These are phyloP conservation scores for Falco rusticolus DNA, from an alignment of 2,797 vertebrate genomes.

Conservation along the genomic window DNA sequence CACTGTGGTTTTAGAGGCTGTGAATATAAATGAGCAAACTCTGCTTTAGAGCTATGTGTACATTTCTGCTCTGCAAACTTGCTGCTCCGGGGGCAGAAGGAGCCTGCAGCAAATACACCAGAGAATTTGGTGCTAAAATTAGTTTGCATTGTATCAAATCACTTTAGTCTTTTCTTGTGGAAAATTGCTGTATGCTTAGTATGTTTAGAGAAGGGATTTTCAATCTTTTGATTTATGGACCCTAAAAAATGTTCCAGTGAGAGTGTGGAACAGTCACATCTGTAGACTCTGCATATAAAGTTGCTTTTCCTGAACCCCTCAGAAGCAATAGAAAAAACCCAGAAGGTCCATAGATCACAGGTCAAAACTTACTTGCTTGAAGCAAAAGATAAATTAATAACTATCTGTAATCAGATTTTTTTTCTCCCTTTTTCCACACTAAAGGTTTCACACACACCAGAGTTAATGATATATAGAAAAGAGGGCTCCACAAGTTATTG, in stretches of 20 bases:
- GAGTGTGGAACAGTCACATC: neutral
- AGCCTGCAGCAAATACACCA: neutral
- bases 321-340: neutral
- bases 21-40: neutral
- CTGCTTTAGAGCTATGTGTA: neutral
- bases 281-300: neutral
- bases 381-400: neutral
- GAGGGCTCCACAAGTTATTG: neutral
- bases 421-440: neutral
- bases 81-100: neutral
- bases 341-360: neutral
- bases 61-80: neutral
- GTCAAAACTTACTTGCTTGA: neutral
- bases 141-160: neutral
- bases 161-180: slow-evolving; percentile 16
- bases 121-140: neutral
- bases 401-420: neutral
- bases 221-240: slow-evolving; percentile 33
- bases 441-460: neutral
- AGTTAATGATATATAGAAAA: neutral
- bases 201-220: slow-evolving; percentile 9
- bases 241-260: neutral
- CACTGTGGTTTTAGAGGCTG: neutral
- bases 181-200: slow-evolving; percentile 13
- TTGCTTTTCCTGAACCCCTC: neutral